These are phyloP conservation scores for Stenotaenia linearis DNA, from an alignment of 2,888 invertebrate genomes.

Conservation along the genomic window DNA sequence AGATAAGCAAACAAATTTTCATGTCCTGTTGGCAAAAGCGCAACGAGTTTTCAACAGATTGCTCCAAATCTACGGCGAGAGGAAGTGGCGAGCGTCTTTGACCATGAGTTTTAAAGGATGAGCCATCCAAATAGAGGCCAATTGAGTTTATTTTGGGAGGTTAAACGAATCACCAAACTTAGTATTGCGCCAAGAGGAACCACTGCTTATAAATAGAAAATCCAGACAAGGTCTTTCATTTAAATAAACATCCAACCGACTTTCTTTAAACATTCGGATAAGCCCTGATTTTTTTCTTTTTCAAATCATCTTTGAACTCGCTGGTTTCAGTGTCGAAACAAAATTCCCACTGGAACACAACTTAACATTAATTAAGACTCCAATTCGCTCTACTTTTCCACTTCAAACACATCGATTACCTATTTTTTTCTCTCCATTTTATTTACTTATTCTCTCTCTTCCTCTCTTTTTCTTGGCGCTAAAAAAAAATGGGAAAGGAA, in stretches of 20 bases:
- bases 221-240: conserved; percentile 24
- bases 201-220: not conserved
- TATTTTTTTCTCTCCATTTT: not conserved
- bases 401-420: not conserved
- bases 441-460: conserved; percentile 18
- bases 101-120: not conserved
- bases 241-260: not conserved
- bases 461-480: not conserved
- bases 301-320: too few species aligned
- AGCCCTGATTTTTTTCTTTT: too few species aligned
- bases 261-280: not conserved
- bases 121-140: not conserved
- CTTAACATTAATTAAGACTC: not conserved
- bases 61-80: not conserved
- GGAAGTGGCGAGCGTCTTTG: not conserved
- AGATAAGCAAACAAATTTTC: too few species aligned
- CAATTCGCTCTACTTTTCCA: not conserved
- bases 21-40: too few species aligned
- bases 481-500: too few species aligned
- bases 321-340: not conserved
- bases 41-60: not conserved
- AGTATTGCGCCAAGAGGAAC: conserved; percentile 4
- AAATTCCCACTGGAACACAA: not conserved
- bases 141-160: conserved; percentile 12
- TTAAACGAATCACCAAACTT: conserved; percentile 23